These are phyloP conservation scores for Chelon labrosus DNA, from an alignment of 2,797 vertebrate species.

Conservation along the genomic window DNA sequence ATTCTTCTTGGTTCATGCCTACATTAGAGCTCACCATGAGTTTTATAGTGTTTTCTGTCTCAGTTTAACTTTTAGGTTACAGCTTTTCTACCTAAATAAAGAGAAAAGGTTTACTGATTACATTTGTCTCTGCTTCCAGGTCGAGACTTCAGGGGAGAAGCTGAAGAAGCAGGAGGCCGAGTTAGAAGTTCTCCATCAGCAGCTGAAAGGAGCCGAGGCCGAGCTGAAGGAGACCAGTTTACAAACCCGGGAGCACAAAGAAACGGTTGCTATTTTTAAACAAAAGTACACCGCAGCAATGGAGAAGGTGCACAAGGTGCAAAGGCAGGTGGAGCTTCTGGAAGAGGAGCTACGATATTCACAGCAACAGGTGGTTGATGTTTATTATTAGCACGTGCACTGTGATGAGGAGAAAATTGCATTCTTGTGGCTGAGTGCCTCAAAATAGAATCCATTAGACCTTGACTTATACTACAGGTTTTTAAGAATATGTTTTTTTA, in stretches of 20 bases:
- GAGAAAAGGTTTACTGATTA: conserved; percentile 10
- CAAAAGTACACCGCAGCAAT: conserved; percentile 75
- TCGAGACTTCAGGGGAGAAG: conserved; percentile 56
- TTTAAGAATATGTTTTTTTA: not conserved
- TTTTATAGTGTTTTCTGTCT: not conserved
- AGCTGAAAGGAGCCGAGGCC: conserved; percentile 58
- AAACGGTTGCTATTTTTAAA: conserved; percentile 70
- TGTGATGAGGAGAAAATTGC: not conserved
- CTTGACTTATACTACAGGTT: not conserved
- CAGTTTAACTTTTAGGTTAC: not conserved
- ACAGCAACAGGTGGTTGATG: conserved; percentile 71
- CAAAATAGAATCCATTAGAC: conserved; percentile 1
- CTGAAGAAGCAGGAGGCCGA: conserved; percentile 59
- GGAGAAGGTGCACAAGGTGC: conserved; percentile 68
- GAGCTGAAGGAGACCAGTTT: conserved; percentile 55
- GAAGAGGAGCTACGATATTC: conserved; percentile 74
- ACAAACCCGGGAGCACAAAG: conserved; percentile 58
- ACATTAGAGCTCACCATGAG: not conserved
- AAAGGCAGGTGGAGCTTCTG: conserved; percentile 62
- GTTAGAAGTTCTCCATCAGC: conserved; percentile 56
- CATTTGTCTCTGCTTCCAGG: conserved; percentile 53
- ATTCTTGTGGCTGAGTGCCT: not conserved
- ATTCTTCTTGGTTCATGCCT: not conserved
- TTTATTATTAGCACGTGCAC: no score
- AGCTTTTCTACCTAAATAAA: not conserved